Base-by-base conservation (phyloP, 2,113 vertebrate species). In the Pterophyllum scalare region DNA sequence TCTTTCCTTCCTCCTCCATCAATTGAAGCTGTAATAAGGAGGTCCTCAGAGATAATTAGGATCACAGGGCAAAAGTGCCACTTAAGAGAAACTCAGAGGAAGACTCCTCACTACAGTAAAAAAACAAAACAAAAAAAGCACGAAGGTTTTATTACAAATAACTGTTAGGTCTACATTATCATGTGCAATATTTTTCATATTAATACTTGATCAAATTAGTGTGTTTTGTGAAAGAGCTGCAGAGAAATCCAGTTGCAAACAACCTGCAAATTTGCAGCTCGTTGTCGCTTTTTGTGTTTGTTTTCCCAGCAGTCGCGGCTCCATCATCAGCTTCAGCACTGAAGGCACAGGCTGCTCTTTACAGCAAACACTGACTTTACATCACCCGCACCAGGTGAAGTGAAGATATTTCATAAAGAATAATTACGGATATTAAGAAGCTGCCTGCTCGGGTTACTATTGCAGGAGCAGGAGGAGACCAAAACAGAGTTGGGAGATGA, bases 1-100 rank as follows among this genome's bases (percentile, higher is more conserved):
- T 93, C 91, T 92, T 93, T 91, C 87, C 81, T 90, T 87, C 91
- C 93, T 92, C 88, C 92, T 94, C 91, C 90, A 94, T 95, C 95
- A 94, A 59, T 22, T 70, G 83, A 78, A 91, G 93, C 81, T 62
- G 91, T 75, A 91, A 89, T 79, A 65, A 91, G 80, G 77, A 89
- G 77, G 90, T 91, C 85, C 94, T 95, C 88, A 43, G 64, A 81
- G 91, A 84, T 93, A 94, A 95, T 95, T 92, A 95, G 80, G 90
- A 91, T 89, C 84, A 88, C 82, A 62, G 83, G 90, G 79, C 88
- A 88, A 78, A 86, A 88, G 88, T 82, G 76, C 28, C 75, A 61
- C 80, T 85, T 58, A 38, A 72, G 77, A 77, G 40, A 62, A 76
- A 79, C 83, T 79, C 67, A 33, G 49, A 58, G 59, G 57, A 77